Percentiles rank a stretch among this genome's conserved stretches.
These are phyloP conservation scores for Toxotes chatareus DNA, from an alignment of 2,113 vertebrate genomes.

Conservation along the genomic window DNA sequence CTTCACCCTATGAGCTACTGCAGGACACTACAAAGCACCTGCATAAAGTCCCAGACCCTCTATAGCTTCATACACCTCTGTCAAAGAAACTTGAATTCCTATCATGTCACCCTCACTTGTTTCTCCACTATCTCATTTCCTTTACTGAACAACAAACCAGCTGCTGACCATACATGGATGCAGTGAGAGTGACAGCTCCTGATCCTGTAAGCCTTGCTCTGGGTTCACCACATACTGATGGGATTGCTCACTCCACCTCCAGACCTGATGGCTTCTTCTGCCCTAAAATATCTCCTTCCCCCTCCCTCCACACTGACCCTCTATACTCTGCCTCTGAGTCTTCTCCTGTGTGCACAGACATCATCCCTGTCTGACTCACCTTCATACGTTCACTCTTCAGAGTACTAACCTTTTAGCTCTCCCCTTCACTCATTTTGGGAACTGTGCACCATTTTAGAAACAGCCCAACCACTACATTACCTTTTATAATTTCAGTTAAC, in stretches of 20 bases:
- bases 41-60: too few species aligned
- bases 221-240: conserved; percentile 5
- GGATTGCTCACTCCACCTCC: not conserved
- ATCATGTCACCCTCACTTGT: not conserved
- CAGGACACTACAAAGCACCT: too few species aligned
- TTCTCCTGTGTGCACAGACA: not conserved
- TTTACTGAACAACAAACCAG: not conserved
- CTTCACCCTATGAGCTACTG: not conserved
- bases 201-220: not conserved
- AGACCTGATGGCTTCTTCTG: not conserved
- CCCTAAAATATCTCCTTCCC: not conserved
- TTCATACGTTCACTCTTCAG: not conserved
- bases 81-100: not conserved
- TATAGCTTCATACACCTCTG: not conserved
- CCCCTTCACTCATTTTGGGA: not conserved
- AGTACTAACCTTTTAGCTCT: not conserved
- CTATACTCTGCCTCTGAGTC: not conserved
- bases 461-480: not conserved
- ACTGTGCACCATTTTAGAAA: not conserved
- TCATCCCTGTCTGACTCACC: not conserved
- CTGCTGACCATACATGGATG: conserved; percentile 11
- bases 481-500: not conserved
- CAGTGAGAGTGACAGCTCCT: conserved; percentile 13
- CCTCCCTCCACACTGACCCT: not conserved
- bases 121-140: not conserved